Evolutionary conservation across 2,113 vertebrate genomes (phyloP).

Genomic region (Carollia perspicillata): DNA sequence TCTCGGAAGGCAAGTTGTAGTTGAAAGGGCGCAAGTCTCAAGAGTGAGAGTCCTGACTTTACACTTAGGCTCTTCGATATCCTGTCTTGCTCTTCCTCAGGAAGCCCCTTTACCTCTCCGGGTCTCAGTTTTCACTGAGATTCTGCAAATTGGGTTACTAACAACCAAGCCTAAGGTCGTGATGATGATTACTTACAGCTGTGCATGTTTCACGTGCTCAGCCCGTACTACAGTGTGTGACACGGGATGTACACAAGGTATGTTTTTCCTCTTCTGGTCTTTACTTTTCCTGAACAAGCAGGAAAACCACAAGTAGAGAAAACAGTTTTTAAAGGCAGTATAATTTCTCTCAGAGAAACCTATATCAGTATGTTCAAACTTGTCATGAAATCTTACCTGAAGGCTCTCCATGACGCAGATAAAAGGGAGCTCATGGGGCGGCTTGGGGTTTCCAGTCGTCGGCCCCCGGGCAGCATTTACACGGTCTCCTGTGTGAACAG

Average conservation of each 20-base stretch:
- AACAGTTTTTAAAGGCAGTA: background rate
- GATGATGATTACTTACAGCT: background rate
- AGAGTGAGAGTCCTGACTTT: background rate
- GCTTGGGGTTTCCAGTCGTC: background rate
- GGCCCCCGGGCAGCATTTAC: background rate
- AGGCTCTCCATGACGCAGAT: background rate
- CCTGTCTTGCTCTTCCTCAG: background rate
- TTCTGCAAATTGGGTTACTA: background rate
- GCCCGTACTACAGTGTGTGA: background rate
- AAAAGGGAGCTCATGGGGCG: background rate
- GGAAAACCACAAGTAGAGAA: background rate
- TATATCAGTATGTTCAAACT: background rate
- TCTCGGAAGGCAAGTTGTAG: background rate
- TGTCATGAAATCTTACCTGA: background rate
- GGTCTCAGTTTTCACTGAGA: background rate
- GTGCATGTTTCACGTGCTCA: background rate
- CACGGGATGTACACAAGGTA: fast-evolving
- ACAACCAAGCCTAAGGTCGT: background rate
- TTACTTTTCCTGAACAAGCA: background rate
- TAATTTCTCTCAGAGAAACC: background rate
- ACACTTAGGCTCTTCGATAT: background rate
- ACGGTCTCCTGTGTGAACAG: background rate
- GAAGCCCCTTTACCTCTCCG: background rate
- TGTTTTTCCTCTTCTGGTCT: background rate
- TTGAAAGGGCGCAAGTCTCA: background rate